Conservation (phyloP, 2,797 vertebrate species). For the Melanotaenia nigrans region DNA sequence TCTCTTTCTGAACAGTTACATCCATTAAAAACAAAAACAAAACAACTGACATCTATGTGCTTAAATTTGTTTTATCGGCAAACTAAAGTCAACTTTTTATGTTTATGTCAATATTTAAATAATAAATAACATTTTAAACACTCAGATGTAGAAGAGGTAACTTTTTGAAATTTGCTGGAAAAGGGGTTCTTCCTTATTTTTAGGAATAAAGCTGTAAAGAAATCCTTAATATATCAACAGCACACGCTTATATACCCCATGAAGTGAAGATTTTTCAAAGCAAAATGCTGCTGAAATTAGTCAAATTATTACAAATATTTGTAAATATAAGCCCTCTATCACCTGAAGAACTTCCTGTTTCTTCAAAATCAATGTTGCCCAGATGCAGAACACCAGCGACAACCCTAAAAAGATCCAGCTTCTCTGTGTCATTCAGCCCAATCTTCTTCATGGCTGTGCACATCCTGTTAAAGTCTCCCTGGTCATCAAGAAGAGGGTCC, state of each 20-base stretch:
- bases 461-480: conserved; percentile 97
- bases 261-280: not conserved
- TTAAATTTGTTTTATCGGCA: not conserved
- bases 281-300: not conserved
- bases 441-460: conserved; percentile 98
- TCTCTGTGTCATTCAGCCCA: conserved; percentile 93
- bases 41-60: not conserved
- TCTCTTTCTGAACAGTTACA: not conserved
- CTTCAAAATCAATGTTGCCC: conserved; percentile 98
- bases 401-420: conserved; percentile 96
- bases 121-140: not conserved
- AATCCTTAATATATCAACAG: not conserved
- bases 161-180: not conserved
- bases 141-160: not conserved
- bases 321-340: conserved; percentile 2
- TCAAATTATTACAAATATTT: not conserved
- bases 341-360: conserved; percentile 97
- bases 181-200: not conserved
- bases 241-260: not conserved
- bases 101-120: not conserved
- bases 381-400: conserved; percentile 97
- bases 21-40: not conserved
- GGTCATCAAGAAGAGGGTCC: conserved; percentile 95
- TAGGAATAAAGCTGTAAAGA: not conserved
- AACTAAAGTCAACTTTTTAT: not conserved